Conservation (phyloP, 1,140 invertebrate species). For the Metopolophium dirhodum region DNA sequence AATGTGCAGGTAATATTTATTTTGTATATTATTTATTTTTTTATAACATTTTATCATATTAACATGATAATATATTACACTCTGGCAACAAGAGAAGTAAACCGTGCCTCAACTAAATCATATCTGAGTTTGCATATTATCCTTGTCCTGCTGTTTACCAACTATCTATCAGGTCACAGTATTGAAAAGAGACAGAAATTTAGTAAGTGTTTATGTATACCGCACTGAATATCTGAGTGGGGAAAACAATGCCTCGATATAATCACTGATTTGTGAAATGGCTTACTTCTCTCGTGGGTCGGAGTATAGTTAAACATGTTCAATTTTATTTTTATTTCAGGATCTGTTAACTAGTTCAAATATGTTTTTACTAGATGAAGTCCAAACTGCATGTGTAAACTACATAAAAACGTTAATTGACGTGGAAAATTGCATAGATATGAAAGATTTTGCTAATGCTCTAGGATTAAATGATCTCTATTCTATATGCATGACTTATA, state of each 20-base stretch:
- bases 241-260: not conserved
- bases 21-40: not conserved
- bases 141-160: too few species aligned
- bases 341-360: slow-evolving; percentile 8
- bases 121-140: not conserved
- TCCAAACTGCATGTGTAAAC: not conserved
- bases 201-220: not conserved
- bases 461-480: slow-evolving; percentile 6
- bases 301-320: not conserved
- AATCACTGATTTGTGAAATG: not conserved
- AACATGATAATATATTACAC: not conserved
- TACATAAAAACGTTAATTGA: slow-evolving; percentile 11
- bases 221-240: not conserved
- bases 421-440: not conserved
- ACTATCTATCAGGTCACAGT: not conserved
- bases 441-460: slow-evolving; percentile 26
- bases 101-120: not conserved
- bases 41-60: not conserved
- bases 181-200: not conserved
- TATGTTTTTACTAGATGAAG: slow-evolving; percentile 33
- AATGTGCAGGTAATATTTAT: slow-evolving; percentile 38
- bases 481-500: slow-evolving; percentile 6
- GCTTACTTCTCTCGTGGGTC: not conserved
- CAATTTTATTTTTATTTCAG: slow-evolving; percentile 18
- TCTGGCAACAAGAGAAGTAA: not conserved